Evolutionary conservation across 2,797 vertebrate species (phyloP), one percentile per base, ranked within the genome.

Genomic region (Lepilemur septentrionalis): DNA sequence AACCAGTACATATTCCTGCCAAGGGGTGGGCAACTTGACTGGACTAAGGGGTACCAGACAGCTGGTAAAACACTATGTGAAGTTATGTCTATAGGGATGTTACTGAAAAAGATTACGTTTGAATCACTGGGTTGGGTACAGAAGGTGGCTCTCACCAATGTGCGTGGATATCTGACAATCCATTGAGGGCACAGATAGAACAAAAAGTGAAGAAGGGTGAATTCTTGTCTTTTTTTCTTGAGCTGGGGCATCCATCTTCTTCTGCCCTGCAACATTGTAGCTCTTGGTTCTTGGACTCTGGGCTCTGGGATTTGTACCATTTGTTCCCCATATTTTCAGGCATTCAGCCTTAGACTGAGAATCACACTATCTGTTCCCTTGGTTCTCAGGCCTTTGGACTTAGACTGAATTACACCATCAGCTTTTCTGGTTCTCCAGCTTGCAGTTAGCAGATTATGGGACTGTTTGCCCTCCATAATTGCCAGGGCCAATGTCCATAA

Each of bases 341-440:
- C 41, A 32, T 17, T 63, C 12, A 35, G 2, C 18, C 17, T 61
- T 95, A 12, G 14, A 50, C 13, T 17, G n/a, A 35, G 18, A 79
- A 6, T 43, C 28, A 5, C 9, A 8, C 0, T 0, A 43, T 32
- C 30, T 35, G 5, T 6, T 63, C 6, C 1, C 5, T 20, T 28
- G 7, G 4, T 22, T 52, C 25, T 38, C 35, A 78, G 23, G 48
- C 7, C 20, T 52, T 69, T 3, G 23, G 13, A 35, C 3, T 69
- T 17, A 61, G 17, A 61, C 5, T 61, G 12, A 75, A 38, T 41
- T 30, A 22, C 7, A 57, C 1, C 5, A 22, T 78, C 41, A 46
- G 11, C 7, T 38, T 86, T 55, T 1, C 4, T 35, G 4, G 7
- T 63, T 85, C 6, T 46, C 17, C 18, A 20, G 7, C 10, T 41